Evolutionary conservation across 2,888 invertebrate species (phyloP).

Genomic region (Drosophila subquinaria): DNA sequence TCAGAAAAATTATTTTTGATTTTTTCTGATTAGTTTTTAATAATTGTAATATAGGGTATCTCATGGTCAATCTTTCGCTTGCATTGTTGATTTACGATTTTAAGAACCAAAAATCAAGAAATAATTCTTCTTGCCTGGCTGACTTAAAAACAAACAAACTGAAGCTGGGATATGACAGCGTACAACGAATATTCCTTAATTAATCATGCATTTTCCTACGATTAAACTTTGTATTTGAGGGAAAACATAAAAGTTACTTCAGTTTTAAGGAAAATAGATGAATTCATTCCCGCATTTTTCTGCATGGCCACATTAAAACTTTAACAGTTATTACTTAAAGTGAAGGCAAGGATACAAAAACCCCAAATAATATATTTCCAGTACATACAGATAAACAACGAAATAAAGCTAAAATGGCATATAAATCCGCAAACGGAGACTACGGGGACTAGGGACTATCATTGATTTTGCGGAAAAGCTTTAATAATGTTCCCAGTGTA

Average conservation of each 20-base stretch:
- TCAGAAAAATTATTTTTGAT: too few relatives aligned
- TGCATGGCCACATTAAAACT: conserved; percentile 6
- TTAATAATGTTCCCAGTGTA: conserved; percentile 60
- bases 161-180: conserved; percentile 10
- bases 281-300: conserved; percentile 4
- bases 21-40: too few relatives aligned
- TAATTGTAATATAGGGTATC: not conserved
- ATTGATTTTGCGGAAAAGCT: conserved; percentile 63
- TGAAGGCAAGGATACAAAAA: conserved; percentile 9
- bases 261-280: conserved; percentile 15
- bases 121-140: conserved; percentile 11
- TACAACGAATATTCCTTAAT: conserved; percentile 20
- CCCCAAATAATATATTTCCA: conserved; percentile 3
- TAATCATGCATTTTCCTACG: conserved; percentile 21
- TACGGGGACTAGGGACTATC: conserved; percentile 33
- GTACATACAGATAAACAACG: conserved; percentile 30
- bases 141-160: conserved; percentile 11
- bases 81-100: not conserved
- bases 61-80: not conserved
- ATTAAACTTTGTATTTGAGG: conserved; percentile 9
- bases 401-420: conserved; percentile 39
- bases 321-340: conserved; percentile 20
- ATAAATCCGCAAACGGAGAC: conserved; percentile 37
- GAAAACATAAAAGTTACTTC: conserved; percentile 8
- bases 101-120: conserved; percentile 3